Percentiles rank a stretch among this genome's conserved stretches.
phyloP scores from a whole-genome alignment of 2,113 vertebrate genomes.

The Halcyon senegalensis region DNA sequence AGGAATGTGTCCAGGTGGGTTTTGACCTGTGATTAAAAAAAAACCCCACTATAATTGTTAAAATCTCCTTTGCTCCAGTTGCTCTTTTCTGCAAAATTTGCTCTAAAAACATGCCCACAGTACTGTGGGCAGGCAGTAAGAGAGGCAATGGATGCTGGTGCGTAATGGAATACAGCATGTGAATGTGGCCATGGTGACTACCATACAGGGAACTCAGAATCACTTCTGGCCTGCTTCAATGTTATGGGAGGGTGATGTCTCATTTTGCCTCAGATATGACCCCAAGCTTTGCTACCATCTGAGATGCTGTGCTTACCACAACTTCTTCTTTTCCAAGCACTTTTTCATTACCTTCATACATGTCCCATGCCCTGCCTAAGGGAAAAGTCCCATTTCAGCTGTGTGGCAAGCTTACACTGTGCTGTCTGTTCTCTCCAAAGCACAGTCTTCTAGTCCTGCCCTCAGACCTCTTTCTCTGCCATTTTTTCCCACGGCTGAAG shows the following conservation, averaged over 20 bases:
- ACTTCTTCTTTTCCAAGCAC: neutral
- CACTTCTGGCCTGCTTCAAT: neutral
- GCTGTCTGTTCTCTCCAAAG: neutral
- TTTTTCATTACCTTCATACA: neutral
- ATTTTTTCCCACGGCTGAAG: neutral
- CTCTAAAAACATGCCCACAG: neutral
- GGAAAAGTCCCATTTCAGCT: neutral
- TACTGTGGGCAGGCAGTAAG: neutral
- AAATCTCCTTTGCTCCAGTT: neutral
- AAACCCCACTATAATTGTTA: neutral
- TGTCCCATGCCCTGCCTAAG: neutral
- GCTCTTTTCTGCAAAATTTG: neutral
- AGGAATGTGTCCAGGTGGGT: too few species aligned
- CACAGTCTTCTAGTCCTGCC: neutral
- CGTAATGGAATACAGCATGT: neutral
- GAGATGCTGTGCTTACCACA: neutral
- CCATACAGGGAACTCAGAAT: neutral
- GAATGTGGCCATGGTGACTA: neutral
- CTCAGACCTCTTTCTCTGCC: neutral
- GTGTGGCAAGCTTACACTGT: neutral
- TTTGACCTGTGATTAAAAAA: neutral
- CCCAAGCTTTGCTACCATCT: neutral
- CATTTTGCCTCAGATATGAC: neutral
- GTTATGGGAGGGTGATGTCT: neutral
- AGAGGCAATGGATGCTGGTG: neutral